These are phyloP conservation scores for Enteromius fasciolatus DNA, from an alignment of 2,797 vertebrate genomes.

Conservation along the genomic window DNA sequence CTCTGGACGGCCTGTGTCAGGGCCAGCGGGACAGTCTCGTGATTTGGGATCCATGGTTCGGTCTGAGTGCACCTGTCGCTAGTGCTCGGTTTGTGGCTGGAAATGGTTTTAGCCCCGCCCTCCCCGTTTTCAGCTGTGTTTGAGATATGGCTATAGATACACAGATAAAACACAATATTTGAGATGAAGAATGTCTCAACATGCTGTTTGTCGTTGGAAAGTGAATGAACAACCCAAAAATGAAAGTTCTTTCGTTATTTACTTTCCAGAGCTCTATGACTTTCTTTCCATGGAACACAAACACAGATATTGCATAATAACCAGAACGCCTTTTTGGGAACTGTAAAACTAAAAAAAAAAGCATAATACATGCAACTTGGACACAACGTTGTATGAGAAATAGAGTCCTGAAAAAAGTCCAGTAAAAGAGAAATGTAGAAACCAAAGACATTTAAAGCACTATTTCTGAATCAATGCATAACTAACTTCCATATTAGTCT, in stretches of 20 bases:
- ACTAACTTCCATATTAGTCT: background rate
- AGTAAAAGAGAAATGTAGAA: background rate
- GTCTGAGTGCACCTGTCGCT: constrained; percentile 77
- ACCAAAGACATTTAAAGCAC: background rate
- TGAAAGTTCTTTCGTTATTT: background rate
- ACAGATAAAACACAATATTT: constrained; percentile 42
- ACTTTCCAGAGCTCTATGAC: background rate
- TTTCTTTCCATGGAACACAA: constrained; percentile 30
- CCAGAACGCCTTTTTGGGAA: background rate
- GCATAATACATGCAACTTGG: background rate
- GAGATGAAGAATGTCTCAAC: background rate
- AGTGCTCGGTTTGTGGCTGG: constrained; percentile 56
- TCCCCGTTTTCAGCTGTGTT: constrained; percentile 68
- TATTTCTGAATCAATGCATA: background rate
- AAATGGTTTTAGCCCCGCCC: constrained; percentile 60
- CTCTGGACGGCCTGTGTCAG: constrained; percentile 61
- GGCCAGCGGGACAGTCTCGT: constrained; percentile 53
- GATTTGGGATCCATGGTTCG: constrained; percentile 56
- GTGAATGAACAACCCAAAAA: background rate
- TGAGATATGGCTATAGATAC: constrained; percentile 70
- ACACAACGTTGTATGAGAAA: background rate
- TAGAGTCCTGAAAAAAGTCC: background rate
- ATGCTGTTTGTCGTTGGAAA: background rate
- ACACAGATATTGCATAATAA: background rate
- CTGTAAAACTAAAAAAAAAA: background rate